These are phyloP conservation scores for Spodoptera frugiperda DNA, from an alignment of 1,140 invertebrate genomes.

Conservation along the genomic window DNA sequence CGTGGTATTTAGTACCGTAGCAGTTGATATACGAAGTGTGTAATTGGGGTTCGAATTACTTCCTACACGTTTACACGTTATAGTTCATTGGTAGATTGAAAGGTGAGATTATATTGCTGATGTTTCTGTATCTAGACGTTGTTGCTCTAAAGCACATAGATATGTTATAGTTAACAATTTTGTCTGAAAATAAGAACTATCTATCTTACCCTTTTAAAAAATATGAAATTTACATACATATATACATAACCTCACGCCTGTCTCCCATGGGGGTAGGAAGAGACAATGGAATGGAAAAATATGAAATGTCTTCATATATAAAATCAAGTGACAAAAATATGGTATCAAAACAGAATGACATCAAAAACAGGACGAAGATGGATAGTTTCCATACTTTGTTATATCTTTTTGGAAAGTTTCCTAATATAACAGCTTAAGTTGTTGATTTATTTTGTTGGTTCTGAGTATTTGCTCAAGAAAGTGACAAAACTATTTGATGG, in stretches of 20 bases:
- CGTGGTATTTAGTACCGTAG: neutral
- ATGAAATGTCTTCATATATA: too few species aligned
- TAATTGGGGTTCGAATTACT: constrained; percentile 29
- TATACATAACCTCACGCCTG: too few species aligned
- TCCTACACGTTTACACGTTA: neutral
- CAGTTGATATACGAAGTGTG: neutral
- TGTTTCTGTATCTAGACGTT: neutral
- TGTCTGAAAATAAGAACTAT: too few species aligned
- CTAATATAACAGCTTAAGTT: constrained; percentile 17
- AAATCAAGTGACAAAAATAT: neutral
- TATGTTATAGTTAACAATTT: too few species aligned
- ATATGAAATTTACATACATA: too few species aligned
- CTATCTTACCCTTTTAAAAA: neutral
- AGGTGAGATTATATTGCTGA: neutral
- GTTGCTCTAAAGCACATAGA: too few species aligned
- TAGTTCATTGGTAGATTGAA: neutral
- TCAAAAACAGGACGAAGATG: constrained; percentile 7
- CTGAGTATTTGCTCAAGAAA: constrained; percentile 1
- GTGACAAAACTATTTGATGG: constrained; percentile 3
- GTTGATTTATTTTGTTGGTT: constrained; percentile 16
- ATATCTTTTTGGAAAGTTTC: constrained; percentile 14
- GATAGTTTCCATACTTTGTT: neutral
- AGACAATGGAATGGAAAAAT: too few species aligned
- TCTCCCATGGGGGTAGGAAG: too few species aligned
- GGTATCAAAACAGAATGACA: neutral